Base-by-base conservation (phyloP, 2,888 invertebrate genomes). In the Cheilosia impressa region DNA sequence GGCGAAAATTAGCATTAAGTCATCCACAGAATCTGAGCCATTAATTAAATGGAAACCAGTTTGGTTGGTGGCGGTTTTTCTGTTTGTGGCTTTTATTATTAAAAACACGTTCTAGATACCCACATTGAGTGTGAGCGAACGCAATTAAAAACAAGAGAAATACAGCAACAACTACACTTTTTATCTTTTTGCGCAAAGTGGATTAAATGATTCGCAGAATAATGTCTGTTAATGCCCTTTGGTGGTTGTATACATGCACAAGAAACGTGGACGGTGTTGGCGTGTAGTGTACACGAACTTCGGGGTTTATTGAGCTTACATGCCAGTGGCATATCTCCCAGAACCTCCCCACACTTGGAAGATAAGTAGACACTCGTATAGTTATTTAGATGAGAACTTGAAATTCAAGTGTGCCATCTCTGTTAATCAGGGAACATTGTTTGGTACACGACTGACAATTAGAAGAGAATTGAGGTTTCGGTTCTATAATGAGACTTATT, bases 391-490 rank as follows among this genome's bases (percentile, higher is more conserved):
- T 45, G 55, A 22, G 45, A 47, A 57, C 47, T 22, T 10, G n/a
- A 34, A 50, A 34, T 24, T 47, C 71, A 71, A 71, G 58, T 45
- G 22, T 43, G 17, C 7, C 24, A 57, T 58, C 57, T 58, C 50
- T n/a, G 65, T 55, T 75, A 68, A 76, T 76, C 68, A 76, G n/a
- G 58, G 24, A 76, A 60, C 57, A 75, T 76, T 76, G 66, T 76
- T 66, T 43, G 75, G 43, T 17, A 63, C 57, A 65, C 38, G 15
- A 52, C 24, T 17, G 45, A 17, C 57, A 65, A 55, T 53, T 55
- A 50, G 38, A 58, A 10, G n/a, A 38, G 60, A 41, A 66, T 53
- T 60, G 41, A 13, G 31, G 47, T 58, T 47, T 58, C 2, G 66
- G 27, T 53, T 53, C 66, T 52, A 38, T 68, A 75, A 75, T 60